A percentile compares a stretch with the other conserved stretches of the same genome.
Evolutionary conservation across 2,113 vertebrate species (phyloP).

Genomic region (Lucifuga dentata): DNA sequence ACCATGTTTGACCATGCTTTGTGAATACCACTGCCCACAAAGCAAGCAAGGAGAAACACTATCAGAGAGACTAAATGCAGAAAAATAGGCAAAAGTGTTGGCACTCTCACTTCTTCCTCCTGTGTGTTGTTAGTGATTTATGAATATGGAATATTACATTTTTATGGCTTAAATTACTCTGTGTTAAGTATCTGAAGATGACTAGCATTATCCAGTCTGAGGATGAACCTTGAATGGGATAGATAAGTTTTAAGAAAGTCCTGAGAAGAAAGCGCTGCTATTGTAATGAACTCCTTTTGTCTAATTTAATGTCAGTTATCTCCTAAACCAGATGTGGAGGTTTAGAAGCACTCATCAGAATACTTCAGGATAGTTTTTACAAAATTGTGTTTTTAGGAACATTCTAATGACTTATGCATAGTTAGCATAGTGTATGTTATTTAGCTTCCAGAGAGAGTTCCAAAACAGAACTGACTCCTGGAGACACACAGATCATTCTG

Average conservation of each 20-base stretch:
- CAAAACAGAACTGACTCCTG: not conserved
- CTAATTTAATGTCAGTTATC: too few species aligned
- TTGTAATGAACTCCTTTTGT: not conserved
- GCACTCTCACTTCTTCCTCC: too few species aligned
- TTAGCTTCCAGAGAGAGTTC: too few species aligned
- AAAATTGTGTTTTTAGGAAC: not conserved
- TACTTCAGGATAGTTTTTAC: too few species aligned
- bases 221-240: not conserved
- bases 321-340: too few species aligned
- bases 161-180: too few species aligned
- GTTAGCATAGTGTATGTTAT: too few species aligned
- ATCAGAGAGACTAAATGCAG: slow-evolving; percentile 29
- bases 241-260: not conserved
- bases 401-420: not conserved
- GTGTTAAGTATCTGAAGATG: not conserved
- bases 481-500: not conserved
- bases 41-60: slow-evolving; percentile 22
- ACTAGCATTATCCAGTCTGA: not conserved
- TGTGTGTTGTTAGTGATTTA: too few species aligned
- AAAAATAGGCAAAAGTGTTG: slow-evolving; percentile 15
- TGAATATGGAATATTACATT: too few species aligned
- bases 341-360: too few species aligned
- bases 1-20: slow-evolving; percentile 48
- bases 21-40: slow-evolving; percentile 53
- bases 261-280: not conserved